phyloP scores from a whole-genome alignment of 1,140 invertebrate genomes.

The Kradibia gibbosae region DNA sequence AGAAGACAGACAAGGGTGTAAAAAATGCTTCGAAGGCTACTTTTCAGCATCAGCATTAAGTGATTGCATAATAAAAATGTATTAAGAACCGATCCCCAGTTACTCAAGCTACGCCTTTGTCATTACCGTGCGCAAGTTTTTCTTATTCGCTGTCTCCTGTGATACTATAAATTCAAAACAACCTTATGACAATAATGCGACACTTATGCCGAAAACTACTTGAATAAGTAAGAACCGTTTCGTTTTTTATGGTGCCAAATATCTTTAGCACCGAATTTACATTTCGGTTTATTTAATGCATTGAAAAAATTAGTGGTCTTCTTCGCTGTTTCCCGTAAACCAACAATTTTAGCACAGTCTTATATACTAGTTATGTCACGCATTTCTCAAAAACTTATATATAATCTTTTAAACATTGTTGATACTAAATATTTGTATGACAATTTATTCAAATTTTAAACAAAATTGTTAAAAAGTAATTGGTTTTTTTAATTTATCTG shows the following conservation, averaged over 20 bases:
- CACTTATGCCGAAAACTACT: background rate
- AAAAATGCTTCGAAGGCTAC: conserved; percentile 68
- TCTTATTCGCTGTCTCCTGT: background rate
- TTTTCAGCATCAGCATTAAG: conserved; percentile 66
- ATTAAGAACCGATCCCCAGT: conserved; percentile 55
- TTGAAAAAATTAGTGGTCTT: no score
- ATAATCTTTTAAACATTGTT: no score
- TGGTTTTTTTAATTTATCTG: no score
- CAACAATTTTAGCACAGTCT: no score
- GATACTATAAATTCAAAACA: background rate
- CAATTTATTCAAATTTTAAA: no score
- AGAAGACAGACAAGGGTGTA: conserved; percentile 62
- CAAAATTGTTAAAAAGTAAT: no score
- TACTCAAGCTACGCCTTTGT: conserved; percentile 47
- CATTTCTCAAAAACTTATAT: no score
- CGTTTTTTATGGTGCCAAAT: background rate
- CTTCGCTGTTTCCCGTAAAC: no score
- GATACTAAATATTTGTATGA: no score
- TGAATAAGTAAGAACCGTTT: background rate
- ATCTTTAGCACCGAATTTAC: background rate
- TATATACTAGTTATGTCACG: no score
- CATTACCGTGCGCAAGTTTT: conserved; percentile 25
- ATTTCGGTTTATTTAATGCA: no score
- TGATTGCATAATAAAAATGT: conserved; percentile 62
- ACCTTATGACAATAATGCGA: background rate